Conservation (phyloP, 2,113 vertebrate species). For the Larimichthys crocea region DNA sequence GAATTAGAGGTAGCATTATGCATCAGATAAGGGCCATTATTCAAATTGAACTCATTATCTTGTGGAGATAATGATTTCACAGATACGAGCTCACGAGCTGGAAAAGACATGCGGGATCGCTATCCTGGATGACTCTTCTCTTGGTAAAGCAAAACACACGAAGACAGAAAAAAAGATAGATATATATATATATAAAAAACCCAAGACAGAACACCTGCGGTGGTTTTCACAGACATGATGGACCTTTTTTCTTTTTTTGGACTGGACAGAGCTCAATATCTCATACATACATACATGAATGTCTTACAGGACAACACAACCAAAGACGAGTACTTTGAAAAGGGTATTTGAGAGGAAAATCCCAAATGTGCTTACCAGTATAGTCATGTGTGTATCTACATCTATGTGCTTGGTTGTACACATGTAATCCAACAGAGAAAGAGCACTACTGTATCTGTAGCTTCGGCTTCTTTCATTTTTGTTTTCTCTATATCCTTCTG, state of each 20-base stretch:
- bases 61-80: conserved; percentile 47
- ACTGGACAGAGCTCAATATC: conserved; percentile 10
- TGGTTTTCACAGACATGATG: conserved; percentile 14
- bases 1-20: conserved; percentile 57
- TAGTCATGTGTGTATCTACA: not conserved
- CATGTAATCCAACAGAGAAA: not conserved
- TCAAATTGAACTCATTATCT: conserved; percentile 65
- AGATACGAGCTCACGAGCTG: conserved; percentile 13
- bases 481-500: not conserved
- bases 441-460: not conserved
- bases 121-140: conserved; percentile 33
- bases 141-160: conserved; percentile 31
- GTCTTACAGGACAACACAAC: not conserved
- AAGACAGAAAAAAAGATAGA: conserved; percentile 19
- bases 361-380: not conserved
- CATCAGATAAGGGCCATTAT: conserved; percentile 69
- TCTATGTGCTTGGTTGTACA: not conserved
- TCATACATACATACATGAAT: conserved; percentile 10
- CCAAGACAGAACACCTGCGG: not conserved
- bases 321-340: not conserved
- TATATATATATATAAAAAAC: too few relatives aligned
- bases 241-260: not conserved
- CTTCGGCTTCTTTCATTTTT: conserved; percentile 8
- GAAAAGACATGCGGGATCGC: conserved; percentile 31
- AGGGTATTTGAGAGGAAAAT: not conserved